phyloP scores from a whole-genome alignment of 2,797 vertebrate genomes.

The Tapera naevia region DNA sequence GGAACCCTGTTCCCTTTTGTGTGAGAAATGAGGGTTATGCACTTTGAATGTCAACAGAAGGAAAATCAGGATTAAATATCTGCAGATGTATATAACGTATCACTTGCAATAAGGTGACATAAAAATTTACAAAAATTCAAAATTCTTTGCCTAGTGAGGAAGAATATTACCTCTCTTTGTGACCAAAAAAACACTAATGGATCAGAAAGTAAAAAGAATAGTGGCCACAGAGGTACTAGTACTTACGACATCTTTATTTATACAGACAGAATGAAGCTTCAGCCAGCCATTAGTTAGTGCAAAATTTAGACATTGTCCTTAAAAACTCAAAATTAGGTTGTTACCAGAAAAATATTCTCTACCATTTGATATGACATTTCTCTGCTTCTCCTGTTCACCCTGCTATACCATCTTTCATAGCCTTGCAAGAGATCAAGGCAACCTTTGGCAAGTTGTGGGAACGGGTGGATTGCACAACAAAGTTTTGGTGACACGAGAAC shows the following conservation, averaged over 20 bases:
- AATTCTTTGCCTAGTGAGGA: background rate
- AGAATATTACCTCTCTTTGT: background rate
- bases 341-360: background rate
- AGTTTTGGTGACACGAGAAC: constrained; percentile 9
- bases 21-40: background rate
- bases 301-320: background rate
- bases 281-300: background rate
- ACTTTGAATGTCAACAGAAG: background rate
- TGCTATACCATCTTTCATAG: background rate
- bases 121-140: background rate
- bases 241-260: background rate
- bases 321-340: background rate
- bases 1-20: background rate
- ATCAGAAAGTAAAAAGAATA: background rate
- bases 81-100: background rate
- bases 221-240: background rate
- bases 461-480: constrained; percentile 42
- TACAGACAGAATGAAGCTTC: background rate
- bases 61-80: background rate
- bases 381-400: constrained; percentile 36
- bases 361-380: background rate
- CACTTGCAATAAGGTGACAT: background rate
- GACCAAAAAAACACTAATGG: background rate
- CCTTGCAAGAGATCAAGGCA: background rate
- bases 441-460: constrained; percentile 46